Percentiles rank a stretch among this genome's conserved stretches.
Conservation (phyloP, 1,140 invertebrate species). For the Drosophila kohkoa region DNA sequence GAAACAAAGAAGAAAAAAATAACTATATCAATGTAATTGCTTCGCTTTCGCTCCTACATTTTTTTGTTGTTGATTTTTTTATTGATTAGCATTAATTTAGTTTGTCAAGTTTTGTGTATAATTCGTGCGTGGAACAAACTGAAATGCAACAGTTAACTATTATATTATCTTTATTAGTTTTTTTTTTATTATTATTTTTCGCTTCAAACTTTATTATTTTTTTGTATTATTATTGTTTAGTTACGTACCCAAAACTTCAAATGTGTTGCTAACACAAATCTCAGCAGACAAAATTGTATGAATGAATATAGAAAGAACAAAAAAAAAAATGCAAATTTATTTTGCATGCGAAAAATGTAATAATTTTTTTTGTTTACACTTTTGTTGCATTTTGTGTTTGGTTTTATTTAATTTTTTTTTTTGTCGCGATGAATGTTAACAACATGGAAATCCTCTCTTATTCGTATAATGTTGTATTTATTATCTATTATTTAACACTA, state of each 20-base stretch:
- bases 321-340: background rate
- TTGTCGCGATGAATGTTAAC: conserved; percentile 32
- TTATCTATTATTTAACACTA: conserved; percentile 63
- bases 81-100: conserved; percentile 63
- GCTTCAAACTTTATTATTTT: conserved; percentile 29
- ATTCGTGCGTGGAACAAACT: conserved; percentile 67
- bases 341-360: conserved; percentile 1
- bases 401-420: conserved; percentile 28
- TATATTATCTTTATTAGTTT: conserved; percentile 24
- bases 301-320: background rate
- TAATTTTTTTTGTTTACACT: conserved; percentile 7
- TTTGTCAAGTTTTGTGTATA: conserved; percentile 72
- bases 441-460: conserved; percentile 65
- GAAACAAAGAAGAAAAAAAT: conserved; percentile 18
- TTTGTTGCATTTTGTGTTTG: conserved; percentile 54
- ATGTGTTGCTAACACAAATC: conserved; percentile 28
- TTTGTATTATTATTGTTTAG: conserved; percentile 81
- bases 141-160: conserved; percentile 47
- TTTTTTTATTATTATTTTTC: conserved; percentile 21
- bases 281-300: conserved; percentile 1
- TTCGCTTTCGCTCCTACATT: conserved; percentile 10
- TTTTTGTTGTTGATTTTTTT: conserved; percentile 36
- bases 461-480: conserved; percentile 79
- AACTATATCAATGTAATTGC: conserved; percentile 60
- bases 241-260: conserved; percentile 32